Conservation (phyloP, 2,797 vertebrate species). For the Melanotaenia parkinsoni region DNA sequence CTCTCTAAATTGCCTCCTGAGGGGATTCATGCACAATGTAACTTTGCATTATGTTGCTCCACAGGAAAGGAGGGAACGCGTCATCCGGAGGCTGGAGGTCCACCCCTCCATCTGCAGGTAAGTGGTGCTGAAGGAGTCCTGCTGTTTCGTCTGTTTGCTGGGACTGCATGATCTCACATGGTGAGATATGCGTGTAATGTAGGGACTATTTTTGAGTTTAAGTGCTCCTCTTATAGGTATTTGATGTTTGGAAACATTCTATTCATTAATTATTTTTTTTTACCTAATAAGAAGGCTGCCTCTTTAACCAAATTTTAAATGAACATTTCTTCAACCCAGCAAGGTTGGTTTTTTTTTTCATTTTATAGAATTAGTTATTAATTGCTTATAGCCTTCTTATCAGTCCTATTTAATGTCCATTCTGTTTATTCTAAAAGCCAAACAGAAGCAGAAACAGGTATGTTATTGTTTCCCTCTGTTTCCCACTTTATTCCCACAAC, state of each 20-base stretch:
- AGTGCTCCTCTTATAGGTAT: not conserved
- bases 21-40: slow-evolving; percentile 62
- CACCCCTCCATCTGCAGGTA: slow-evolving; percentile 95
- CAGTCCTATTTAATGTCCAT: slow-evolving; percentile 69
- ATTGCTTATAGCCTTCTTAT: not conserved
- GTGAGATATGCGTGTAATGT: slow-evolving; percentile 9
- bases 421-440: slow-evolving; percentile 90
- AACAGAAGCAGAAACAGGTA: slow-evolving; percentile 99
- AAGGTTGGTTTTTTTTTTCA: not conserved
- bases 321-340: not conserved
- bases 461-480: slow-evolving; percentile 60
- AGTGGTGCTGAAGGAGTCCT: slow-evolving; percentile 45
- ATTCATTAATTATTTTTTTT: not conserved
- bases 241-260: slow-evolving; percentile 16
- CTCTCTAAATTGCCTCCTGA: slow-evolving; percentile 55
- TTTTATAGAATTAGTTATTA: not conserved
- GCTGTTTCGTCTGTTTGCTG: slow-evolving; percentile 33
- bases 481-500: not conserved
- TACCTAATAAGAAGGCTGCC: not conserved
- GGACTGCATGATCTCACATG: slow-evolving; percentile 14
- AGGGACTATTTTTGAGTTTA: slow-evolving; percentile 8
- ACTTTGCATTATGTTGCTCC: slow-evolving; percentile 64
- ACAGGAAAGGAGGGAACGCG: slow-evolving; percentile 90
- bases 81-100: slow-evolving; percentile 90
- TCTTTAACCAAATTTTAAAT: not conserved